Conservation (phyloP, 2,113 vertebrate species). For the Saccopteryx leptura region DNA sequence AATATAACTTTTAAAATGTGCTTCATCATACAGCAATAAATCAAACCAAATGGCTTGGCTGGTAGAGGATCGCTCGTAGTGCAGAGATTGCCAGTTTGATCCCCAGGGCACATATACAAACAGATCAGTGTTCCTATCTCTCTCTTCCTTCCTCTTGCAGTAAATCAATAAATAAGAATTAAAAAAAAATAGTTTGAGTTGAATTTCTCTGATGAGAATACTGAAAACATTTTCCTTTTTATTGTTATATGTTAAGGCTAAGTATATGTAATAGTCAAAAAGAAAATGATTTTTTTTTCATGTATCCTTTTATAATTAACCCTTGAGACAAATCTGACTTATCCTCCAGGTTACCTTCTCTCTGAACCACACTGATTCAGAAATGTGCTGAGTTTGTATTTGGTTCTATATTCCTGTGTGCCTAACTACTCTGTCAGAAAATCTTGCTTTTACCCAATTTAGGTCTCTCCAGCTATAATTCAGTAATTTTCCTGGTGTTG, state of each 20-base stretch:
- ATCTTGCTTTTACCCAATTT: conserved; percentile 5
- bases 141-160: no score
- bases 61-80: no score
- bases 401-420: background rate
- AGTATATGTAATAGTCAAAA: background rate
- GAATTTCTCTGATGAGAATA: background rate
- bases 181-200: background rate
- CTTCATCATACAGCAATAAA: background rate
- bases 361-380: background rate
- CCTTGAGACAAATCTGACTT: background rate
- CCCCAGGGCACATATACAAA: no score
- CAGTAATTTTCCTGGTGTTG: background rate
- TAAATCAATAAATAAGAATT: no score
- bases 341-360: background rate
- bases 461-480: conserved; percentile 11
- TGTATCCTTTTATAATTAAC: background rate
- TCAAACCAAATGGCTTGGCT: background rate
- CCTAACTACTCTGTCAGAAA: background rate
- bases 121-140: no score
- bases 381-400: background rate
- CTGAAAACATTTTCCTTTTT: background rate
- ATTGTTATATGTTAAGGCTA: background rate
- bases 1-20: conserved; percentile 26
- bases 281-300: background rate
- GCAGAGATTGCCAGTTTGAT: no score